phyloP scores from a whole-genome alignment of 1,140 invertebrate species.

The Meteorus sp. region DNA sequence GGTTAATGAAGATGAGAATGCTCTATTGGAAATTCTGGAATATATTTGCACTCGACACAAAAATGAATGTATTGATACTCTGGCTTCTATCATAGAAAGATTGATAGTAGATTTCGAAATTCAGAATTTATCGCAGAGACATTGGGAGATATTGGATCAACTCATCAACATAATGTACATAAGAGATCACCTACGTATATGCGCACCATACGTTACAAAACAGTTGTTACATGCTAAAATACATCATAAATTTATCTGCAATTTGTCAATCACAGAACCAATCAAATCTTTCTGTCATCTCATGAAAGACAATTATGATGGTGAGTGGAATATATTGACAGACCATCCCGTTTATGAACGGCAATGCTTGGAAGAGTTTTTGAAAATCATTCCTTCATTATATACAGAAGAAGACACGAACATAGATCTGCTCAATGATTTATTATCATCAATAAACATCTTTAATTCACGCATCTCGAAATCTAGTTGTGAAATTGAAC shows the following conservation, averaged over 20 bases:
- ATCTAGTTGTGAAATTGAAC: too few relatives aligned
- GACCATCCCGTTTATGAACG: neutral
- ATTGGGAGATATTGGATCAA: neutral
- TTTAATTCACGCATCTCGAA: too few relatives aligned
- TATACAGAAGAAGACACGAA: neutral
- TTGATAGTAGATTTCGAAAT: constrained; percentile 11
- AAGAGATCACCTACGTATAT: neutral
- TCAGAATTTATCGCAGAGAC: neutral
- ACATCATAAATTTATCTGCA: neutral
- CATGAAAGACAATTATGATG: neutral
- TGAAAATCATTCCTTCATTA: neutral
- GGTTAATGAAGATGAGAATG: constrained; percentile 39
- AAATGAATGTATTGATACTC: constrained; percentile 35
- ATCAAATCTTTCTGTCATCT: neutral
- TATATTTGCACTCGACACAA: constrained; percentile 37
- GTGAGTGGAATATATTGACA: neutral
- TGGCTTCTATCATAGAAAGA: constrained; percentile 15
- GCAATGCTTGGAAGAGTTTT: neutral
- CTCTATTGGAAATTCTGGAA: constrained; percentile 35
- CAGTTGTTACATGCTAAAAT: neutral
- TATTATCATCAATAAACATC: neutral
- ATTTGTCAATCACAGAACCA: neutral
- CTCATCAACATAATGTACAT: neutral
- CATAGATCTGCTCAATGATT: neutral
- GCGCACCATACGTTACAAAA: too few relatives aligned